phyloP scores from a whole-genome alignment of 2,797 vertebrate genomes.

The Chromobotia macracanthus region DNA sequence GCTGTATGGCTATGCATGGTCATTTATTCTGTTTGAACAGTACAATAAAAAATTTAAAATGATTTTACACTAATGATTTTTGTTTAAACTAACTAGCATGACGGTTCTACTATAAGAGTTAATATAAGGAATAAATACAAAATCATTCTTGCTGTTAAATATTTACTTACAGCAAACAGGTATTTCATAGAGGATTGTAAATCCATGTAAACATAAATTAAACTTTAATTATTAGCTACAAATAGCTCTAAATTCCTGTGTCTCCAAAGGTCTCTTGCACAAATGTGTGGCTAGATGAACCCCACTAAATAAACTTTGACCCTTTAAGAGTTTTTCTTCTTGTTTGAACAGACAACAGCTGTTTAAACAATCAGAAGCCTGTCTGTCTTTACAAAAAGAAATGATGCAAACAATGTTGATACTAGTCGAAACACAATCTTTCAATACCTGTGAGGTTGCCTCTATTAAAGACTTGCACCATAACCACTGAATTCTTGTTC shows the following conservation, averaged over 20 bases:
- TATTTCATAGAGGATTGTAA: not conserved
- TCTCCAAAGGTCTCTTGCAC: constrained; percentile 54
- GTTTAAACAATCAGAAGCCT: constrained; percentile 71
- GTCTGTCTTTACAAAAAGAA: constrained; percentile 46
- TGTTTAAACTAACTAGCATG: no score
- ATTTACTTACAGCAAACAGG: not conserved
- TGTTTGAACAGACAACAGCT: constrained; percentile 71
- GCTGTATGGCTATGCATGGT: no score
- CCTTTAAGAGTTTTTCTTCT: constrained; percentile 64
- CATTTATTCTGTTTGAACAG: no score
- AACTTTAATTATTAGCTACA: constrained; percentile 49
- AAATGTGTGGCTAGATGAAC: constrained; percentile 64
- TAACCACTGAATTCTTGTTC: not conserved
- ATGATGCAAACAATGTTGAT: constrained; percentile 27
- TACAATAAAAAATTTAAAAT: no score
- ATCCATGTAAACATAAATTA: not conserved
- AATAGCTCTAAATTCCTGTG: constrained; percentile 65
- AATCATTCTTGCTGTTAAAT: not conserved
- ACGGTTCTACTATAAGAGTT: no score
- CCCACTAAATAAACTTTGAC: constrained; percentile 58
- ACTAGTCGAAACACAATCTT: constrained; percentile 10
- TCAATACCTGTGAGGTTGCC: not conserved
- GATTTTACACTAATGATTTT: no score
- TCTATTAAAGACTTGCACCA: not conserved
- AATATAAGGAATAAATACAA: not conserved